Base-by-base conservation (phyloP, 2,113 vertebrate species). In the Percina caprodes region DNA sequence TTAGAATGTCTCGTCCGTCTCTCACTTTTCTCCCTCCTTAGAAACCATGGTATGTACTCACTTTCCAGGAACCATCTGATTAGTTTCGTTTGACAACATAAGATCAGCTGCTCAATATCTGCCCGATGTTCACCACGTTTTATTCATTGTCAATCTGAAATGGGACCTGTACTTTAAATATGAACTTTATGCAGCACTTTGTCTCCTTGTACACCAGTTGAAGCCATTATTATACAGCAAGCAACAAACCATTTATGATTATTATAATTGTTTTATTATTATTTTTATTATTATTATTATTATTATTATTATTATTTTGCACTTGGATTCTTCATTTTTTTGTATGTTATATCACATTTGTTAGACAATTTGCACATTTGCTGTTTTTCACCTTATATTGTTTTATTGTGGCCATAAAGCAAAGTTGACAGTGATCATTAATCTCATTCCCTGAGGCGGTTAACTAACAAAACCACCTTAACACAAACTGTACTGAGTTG, bases 21-120 rank as follows among this genome's bases (percentile, higher is more conserved):
- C 59, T 83, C 54, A 18, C 61, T 33, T 51, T 82, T 65, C 30
- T 21, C 26, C 54, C 66, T 24, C 10, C 11, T n/a, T 42, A 42
- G 39, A 9, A 78, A 48, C 19, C 33, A 4, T 30, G 67, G 19
- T 0, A 77, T 52, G 42, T 52, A 23, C 35, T 63, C 74, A 69
- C 72, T 74, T 35, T 61, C 30, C 58, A 59, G 81, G 48, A 79
- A 68, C 12, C 1, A 26, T 75, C 71, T 75, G 59, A 80, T 82
- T 66, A 52, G n/a, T 79, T 71, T 2, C 14, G 19, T 0, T 61
- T 59, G 63, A 52, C 26, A 45, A 71, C 61, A 66, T 56, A 39
- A 74, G 59, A 86, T 79, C 73, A 84, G 76, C 73, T 81, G 77
- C 46, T 55, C 39, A 7, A 66, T 24, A 68, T 48, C 65, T 65